A percentile compares a stretch with the other conserved stretches of the same genome.
phyloP scores from a whole-genome alignment of 2,888 invertebrate species.

The Limnephilus marmoratus region DNA sequence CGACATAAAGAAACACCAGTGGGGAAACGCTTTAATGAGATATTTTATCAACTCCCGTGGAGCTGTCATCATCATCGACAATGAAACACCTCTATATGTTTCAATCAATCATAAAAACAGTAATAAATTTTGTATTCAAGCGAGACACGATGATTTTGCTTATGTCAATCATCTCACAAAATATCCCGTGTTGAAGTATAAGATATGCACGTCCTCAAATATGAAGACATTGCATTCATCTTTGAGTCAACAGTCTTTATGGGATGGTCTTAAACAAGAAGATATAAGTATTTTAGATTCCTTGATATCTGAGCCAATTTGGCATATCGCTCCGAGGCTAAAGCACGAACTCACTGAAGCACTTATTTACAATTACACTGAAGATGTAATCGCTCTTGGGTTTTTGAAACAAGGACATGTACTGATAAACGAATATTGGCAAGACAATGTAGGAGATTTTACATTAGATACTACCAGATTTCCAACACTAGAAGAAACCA shows the following conservation, averaged over 20 bases:
- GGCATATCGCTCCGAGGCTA: slow-evolving; percentile 87
- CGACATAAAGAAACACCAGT: slow-evolving; percentile 83
- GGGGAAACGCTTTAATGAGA: slow-evolving; percentile 89
- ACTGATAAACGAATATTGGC: slow-evolving; percentile 89
- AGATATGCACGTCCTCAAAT: slow-evolving; percentile 88
- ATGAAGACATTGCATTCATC: slow-evolving; percentile 87
- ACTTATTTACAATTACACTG: slow-evolving; percentile 89
- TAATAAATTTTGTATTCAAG: slow-evolving; percentile 86
- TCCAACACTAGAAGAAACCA: slow-evolving; percentile 85
- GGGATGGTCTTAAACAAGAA: slow-evolving; percentile 89
- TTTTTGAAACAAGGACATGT: slow-evolving; percentile 89
- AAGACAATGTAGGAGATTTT: slow-evolving; percentile 90
- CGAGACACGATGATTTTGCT: slow-evolving; percentile 88
- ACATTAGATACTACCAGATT: slow-evolving; percentile 88
- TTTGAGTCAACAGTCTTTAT: slow-evolving; percentile 87
- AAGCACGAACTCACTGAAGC: slow-evolving; percentile 82
- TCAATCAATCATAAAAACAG: slow-evolving; percentile 82
- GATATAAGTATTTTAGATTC: slow-evolving; percentile 86
- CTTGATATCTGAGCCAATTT: slow-evolving; percentile 89
- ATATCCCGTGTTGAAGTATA: slow-evolving; percentile 87
- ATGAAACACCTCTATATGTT: slow-evolving; percentile 87
- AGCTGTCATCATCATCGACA: slow-evolving; percentile 86
- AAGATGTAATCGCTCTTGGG: slow-evolving; percentile 87
- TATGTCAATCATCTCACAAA: slow-evolving; percentile 84
- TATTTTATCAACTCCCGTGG: slow-evolving; percentile 93